These are phyloP conservation scores for Campoletis sonorensis DNA, from an alignment of 1,140 invertebrate species.

Conservation along the genomic window DNA sequence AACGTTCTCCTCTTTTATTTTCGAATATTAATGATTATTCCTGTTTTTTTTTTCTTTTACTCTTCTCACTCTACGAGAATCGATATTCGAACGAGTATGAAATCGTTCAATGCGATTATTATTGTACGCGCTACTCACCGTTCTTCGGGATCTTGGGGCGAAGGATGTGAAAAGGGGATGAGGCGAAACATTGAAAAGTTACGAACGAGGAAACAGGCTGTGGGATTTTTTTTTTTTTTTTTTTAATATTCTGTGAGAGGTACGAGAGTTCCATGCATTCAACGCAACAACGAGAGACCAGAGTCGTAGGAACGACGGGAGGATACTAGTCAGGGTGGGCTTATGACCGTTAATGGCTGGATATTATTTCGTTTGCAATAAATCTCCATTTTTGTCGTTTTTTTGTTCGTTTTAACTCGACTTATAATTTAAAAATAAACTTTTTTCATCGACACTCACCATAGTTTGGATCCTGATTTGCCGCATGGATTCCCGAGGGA, in stretches of 20 bases:
- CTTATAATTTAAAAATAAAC: background rate
- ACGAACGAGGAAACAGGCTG: background rate
- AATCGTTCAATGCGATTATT: slow-evolving; percentile 44
- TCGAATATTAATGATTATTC: background rate
- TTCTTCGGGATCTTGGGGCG: slow-evolving; percentile 8
- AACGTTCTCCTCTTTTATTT: background rate
- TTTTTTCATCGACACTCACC: slow-evolving; percentile 80
- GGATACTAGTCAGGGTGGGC: slow-evolving; percentile 71
- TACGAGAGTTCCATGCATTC: slow-evolving; percentile 78
- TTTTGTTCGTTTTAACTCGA: slow-evolving; percentile 20
- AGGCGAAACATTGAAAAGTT: background rate
- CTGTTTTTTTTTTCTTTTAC: background rate
- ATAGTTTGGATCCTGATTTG: slow-evolving; percentile 84
- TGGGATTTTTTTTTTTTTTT: background rate
- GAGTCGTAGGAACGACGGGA: slow-evolving; percentile 73
- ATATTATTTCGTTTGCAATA: slow-evolving; percentile 50
- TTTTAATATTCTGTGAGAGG: slow-evolving; percentile 69
- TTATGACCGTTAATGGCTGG: slow-evolving; percentile 69
- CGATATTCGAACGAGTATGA: background rate
- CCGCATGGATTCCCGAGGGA: slow-evolving; percentile 87
- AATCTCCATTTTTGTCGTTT: slow-evolving; percentile 50
- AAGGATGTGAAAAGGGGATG: background rate
- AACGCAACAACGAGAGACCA: slow-evolving; percentile 76
- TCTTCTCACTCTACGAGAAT: slow-evolving; percentile 10
- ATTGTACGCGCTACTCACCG: slow-evolving; percentile 11